These are phyloP conservation scores for Furcula furcula DNA, from an alignment of 2,888 invertebrate species.

Conservation along the genomic window DNA sequence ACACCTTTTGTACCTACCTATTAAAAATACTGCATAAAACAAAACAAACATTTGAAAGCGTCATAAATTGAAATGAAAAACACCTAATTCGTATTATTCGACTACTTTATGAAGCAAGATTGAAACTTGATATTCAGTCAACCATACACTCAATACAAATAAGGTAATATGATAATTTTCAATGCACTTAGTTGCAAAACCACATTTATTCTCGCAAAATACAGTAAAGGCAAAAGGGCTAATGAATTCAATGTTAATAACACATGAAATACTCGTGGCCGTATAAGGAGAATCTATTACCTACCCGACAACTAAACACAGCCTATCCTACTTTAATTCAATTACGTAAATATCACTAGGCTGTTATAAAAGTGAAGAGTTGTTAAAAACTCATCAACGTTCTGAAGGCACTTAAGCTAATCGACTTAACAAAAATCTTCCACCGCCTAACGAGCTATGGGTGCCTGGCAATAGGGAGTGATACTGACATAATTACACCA, in stretches of 20 bases:
- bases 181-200: constrained; percentile 29
- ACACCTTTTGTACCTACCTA: constrained; percentile 29
- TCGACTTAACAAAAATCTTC: constrained; percentile 31
- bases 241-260: constrained; percentile 31
- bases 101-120: constrained; percentile 7
- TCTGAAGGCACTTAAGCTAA: constrained; percentile 38
- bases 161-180: constrained; percentile 28
- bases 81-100: constrained; percentile 4
- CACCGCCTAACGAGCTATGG: constrained; percentile 40
- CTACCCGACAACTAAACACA: constrained; percentile 15
- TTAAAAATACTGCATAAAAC: constrained; percentile 8
- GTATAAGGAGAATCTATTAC: constrained; percentile 18
- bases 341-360: constrained; percentile 32
- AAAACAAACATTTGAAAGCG: constrained; percentile 17
- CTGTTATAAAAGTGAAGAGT: constrained; percentile 37
- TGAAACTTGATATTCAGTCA: constrained; percentile 4
- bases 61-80: constrained; percentile 10
- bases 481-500: constrained; percentile 11
- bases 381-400: constrained; percentile 60
- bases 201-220: constrained; percentile 9
- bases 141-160: constrained; percentile 9
- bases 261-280: constrained; percentile 26
- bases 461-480: constrained; percentile 16
- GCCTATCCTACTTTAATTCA: constrained; percentile 19
- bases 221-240: constrained; percentile 28